Evolutionary conservation across 2,888 invertebrate genomes (phyloP), one percentile per base, ranked within the genome.

Genomic region (Julus scanicus): DNA sequence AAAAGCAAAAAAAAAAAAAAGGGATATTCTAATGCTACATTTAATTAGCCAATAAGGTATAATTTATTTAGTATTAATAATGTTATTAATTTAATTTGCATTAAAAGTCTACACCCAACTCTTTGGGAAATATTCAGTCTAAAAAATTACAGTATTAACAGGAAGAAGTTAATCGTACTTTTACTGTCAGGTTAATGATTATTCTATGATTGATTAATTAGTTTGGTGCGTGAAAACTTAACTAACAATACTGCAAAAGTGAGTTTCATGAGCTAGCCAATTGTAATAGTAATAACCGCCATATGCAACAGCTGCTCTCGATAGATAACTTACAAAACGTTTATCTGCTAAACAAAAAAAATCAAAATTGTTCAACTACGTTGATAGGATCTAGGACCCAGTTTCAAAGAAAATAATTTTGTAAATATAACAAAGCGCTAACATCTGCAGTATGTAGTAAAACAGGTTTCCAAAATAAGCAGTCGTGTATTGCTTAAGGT

Each of bases 151-250:
- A 37, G 37, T 29, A 20, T 3, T 37, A 37, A 13, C 37, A 80
- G 37, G 80, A 80, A 80, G 71, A 80, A 37, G 29, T 80, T 63
- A 63, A 80, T 17, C 53, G 3, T 15, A 80, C 13, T 80, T 13
- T 29, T 80, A 29, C 71, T 71, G 20, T 29, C 20, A 71, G 20
- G 20, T 11, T 8, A 71, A 80, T 80, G 37, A 9, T 80, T 80
- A 13, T 29, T 29, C 80, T 29, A 71, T 29, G 80, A 37, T 80
- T 80, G 80, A 80, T 80, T 80, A 80, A 37, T 80, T 80, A 37
- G 37, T 1, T 15, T 3, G 15, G 37, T 13, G 80, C 80, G 37
- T 37, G 80, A 37, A 80, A 37, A 29, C 80, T 37, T 80, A 3
- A 80, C 37, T 80, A 80, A 80, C 37, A 80, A 37, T 80, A 37